Evolutionary conservation across 2,113 vertebrate species (phyloP), one percentile per base, ranked within the genome.

Genomic region (Holacanthus passer): DNA sequence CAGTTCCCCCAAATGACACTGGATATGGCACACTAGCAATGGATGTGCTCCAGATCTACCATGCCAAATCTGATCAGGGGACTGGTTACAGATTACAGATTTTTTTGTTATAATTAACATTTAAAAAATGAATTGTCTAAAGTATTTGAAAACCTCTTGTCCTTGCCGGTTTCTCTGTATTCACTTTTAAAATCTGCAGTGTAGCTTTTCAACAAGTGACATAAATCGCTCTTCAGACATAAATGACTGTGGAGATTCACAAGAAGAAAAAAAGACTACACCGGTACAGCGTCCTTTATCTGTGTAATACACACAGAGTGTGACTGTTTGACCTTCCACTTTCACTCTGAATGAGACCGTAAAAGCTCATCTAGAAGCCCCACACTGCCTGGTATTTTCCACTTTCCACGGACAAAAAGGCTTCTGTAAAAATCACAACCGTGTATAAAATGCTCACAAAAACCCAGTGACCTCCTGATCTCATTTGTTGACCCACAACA

Each of bases 401-500:
- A 81, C 76, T 82, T 83, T 50, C 55, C 63, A 20, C 16, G 1
- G 65, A 79, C 39, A 77, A 56, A 84, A 78, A 47, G 19, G 48
- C 72, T 69, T 58, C 45, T 35, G 43, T 60, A 85, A 76, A 85
- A 83, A 79, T 55, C 62, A 65, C 35, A 77, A 22, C 11, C 32
- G 66, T 24, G 32, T 73, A 37, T 67, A 48, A 76, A 73, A 78
- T 14, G 6, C 31, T 27, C 29, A 37, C 3, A 10, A 52, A 73
- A 73, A 3, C 7, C 50, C 37, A 31, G 73, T 60, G 82, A 87
- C 82, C 82, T 71, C 59, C n/a, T 59, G 69, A 79, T 88, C 82
- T 50, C 29, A 50, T 84, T 32, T 70, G 70, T 20, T 86, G 89
- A 91, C 87, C 83, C 32, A 2, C 32, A 67, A 43, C 63, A 67